Evolutionary conservation across 2,888 invertebrate genomes (phyloP), one percentile per base, ranked within the genome.

Genomic region (Ophion ellenae): DNA sequence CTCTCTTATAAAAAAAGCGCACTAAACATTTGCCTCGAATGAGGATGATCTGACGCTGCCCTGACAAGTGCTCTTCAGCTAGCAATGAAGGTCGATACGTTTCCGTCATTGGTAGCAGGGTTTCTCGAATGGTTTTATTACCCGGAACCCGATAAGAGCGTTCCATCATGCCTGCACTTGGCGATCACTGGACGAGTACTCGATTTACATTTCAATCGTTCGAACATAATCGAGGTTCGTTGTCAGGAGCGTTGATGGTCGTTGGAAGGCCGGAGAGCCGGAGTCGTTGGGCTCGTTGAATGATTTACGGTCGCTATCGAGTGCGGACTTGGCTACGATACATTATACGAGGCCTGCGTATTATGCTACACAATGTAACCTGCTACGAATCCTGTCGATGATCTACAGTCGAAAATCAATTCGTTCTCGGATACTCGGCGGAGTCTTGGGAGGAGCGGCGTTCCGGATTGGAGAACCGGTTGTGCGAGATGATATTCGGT

Each of bases 181-280:
- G 28, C 67, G 24, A 64, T n/a, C 73, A 47, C 69, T 79, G 47
- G 64, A 63, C 47, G 71, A 71, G 71, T 40, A 66, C n/a, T 57
- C 67, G 79, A 92, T 93, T 93, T 92, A 92, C 92, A 92, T 93
- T 92, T 93, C 91, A 92, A 93, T 93, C 90, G 90, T 90, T 90
- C 88, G 89, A 90, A 90, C 88, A 87, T 88, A 88, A 88, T 88
- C 82, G 40, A 28, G 64, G 64, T 63, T 11, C 73, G 77, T 32
- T 78, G 74, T 45, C 40, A 20, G 57, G 66, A 63, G 20, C 20
- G 40, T 11, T 24, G 78, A 32, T 66, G 47, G 40, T 28, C n/a
- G 57, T 10, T 32, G 9, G 57, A 63, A 64, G 32, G 32, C 28
- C 36, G 47, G 32, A 3, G 47, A 28, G 17, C 17, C 5, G 80